Conservation (phyloP, 2,113 vertebrate species). For the Kobus ellipsiprymnus region DNA sequence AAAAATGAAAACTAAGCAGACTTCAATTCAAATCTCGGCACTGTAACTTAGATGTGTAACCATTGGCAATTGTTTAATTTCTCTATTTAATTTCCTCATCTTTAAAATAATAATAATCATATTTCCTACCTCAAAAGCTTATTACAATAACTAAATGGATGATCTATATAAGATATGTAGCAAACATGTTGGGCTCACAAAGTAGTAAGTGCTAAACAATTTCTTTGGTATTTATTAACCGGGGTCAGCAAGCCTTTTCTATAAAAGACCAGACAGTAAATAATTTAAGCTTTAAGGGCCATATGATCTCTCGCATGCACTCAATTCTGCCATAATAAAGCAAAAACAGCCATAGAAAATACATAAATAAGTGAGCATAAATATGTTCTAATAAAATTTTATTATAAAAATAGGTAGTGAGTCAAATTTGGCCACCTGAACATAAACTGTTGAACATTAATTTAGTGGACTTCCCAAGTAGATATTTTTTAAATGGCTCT, state of each 20-base stretch:
- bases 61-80: neutral
- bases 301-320: neutral
- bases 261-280: neutral
- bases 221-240: neutral
- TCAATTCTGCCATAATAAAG: neutral
- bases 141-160: neutral
- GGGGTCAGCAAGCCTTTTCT: neutral
- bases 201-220: neutral
- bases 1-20: neutral
- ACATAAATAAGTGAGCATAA: neutral
- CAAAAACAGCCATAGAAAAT: neutral
- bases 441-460: neutral
- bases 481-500: neutral
- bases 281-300: neutral
- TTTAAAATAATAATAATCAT: slow-evolving; percentile 28
- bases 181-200: neutral
- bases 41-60: neutral
- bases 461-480: neutral
- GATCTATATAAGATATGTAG: neutral
- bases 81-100: neutral
- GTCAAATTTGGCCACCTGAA: neutral
- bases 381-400: neutral
- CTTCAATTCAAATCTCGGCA: neutral
- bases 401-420: neutral
- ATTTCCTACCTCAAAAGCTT: neutral